Evolutionary conservation across 1,140 invertebrate genomes (phyloP), one percentile per base, ranked within the genome.

Genomic region (Mizuhopecten yessoensis): DNA sequence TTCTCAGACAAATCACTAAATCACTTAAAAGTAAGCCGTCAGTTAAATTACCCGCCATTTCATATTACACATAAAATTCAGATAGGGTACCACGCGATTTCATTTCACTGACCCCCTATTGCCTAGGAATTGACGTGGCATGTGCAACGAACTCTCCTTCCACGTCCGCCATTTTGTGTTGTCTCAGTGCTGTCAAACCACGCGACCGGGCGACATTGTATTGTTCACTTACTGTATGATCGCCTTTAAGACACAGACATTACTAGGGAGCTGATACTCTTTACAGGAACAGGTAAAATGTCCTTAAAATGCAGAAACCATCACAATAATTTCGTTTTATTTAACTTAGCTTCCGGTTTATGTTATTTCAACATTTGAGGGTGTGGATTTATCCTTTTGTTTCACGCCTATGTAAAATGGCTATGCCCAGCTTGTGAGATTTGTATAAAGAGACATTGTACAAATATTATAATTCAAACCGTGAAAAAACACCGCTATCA

Each of bases 311-410:
- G 57, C 5, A 5, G 57, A 75, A 75, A 75, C 5, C 11, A n/a
- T 29, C 42, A 7, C 23, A 57, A 29, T 29, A 75, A 75, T 75
- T 29, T 29, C n/a, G 57, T 75, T 75, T n/a, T 29, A 75, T 75
- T 75, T 75, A 9, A 29, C 57, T 5, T 75, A 75, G 57, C 57
- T 75, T 75, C 57, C 57, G 57, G 57, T 75, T 75, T 75, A n/a
- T 75, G 57, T 29, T 75, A 75, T 75, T 75, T 75, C 57, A 1
- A 75, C 57, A 75, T 29, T 75, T 29, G 57, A 75, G 57, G 57
- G 57, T 75, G 57, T 75, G 57, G 57, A 75, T 75, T 57, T 75
- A 75, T 75, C 57, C 57, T 75, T 75, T 75, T 75, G 57, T 75
- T n/a, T 75, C 11, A 0, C 7, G 57, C 29, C n/a, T 5, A 75